Evolutionary conservation across 1,140 invertebrate species (phyloP), one percentile per base, ranked within the genome.

Genomic region (Cyclina sinensis): DNA sequence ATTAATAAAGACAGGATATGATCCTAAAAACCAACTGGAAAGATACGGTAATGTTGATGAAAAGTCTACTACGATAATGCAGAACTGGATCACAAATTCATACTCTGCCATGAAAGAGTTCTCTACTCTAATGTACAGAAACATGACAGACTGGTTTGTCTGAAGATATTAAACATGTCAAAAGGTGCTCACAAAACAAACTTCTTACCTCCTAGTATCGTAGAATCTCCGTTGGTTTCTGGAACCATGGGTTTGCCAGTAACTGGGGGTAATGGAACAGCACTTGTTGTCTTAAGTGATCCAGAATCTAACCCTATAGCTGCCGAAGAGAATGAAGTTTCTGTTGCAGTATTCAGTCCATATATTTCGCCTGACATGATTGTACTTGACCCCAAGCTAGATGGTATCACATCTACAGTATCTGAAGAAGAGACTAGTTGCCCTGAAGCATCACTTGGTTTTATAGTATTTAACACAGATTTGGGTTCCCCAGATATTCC

Each of bases 131-230:
- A n/a, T n/a, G n/a, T n/a, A n/a, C n/a, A n/a, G n/a, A n/a, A n/a
- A n/a, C n/a, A n/a, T n/a, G n/a, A n/a, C n/a, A n/a, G n/a, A n/a
- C n/a, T n/a, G n/a, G n/a, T n/a, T n/a, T n/a, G n/a, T n/a, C n/a
- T n/a, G n/a, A n/a, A n/a, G n/a, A n/a, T n/a, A n/a, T n/a, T n/a
- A n/a, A n/a, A n/a, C n/a, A n/a, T n/a, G n/a, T n/a, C n/a, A n/a
- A n/a, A n/a, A n/a, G n/a, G n/a, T n/a, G n/a, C n/a, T n/a, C n/a
- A n/a, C n/a, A n/a, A n/a, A n/a, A n/a, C n/a, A 46, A 18, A 3
- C 30, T 78, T 32, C 30, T 65, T 80, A 87, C 85, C 74, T 68
- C 85, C 85, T 43, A 87, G 59, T 46, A 87, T 79, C 1, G 85
- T 87, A 35, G 85, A 87, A 32, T 87, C 51, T 24, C 59, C 62